A percentile compares a stretch with the other conserved stretches of the same genome.
phyloP scores from a whole-genome alignment of 53 echinoderm and acorn worm genomes.

The Arbacia lixula region DNA sequence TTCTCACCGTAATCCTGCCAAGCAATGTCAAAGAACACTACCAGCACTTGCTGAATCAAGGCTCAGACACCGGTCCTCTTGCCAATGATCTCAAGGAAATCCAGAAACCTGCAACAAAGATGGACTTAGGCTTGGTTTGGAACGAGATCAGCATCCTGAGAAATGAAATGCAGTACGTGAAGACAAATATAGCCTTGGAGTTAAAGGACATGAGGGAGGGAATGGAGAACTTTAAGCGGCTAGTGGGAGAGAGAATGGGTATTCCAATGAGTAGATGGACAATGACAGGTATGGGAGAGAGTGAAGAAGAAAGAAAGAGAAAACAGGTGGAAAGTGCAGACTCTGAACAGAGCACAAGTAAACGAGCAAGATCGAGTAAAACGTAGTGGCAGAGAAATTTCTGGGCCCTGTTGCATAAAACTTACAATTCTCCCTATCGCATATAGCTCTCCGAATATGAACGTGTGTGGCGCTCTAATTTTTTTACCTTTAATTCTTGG shows the following conservation, averaged over 20 bases:
- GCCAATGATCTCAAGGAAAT: constrained; percentile 5
- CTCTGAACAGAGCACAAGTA: not conserved
- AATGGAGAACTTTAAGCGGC: constrained; percentile 36
- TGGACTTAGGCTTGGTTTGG: constrained; percentile 40
- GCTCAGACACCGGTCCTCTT: not conserved
- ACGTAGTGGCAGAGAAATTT: no score
- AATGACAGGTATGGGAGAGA: not conserved
- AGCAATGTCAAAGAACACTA: not conserved
- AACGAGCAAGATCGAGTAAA: constrained; percentile 9
- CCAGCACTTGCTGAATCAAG: not conserved
- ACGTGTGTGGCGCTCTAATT: no score
- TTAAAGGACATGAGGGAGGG: constrained; percentile 3
- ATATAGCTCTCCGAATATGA: no score
- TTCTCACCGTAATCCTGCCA: constrained; percentile 25
- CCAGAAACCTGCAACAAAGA: not conserved
- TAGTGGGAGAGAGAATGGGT: constrained; percentile 30
- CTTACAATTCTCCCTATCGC: no score
- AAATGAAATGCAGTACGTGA: constrained; percentile 24
- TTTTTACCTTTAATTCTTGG: no score
- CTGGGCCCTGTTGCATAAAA: no score
- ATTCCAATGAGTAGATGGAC: not conserved
- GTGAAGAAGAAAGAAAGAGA: constrained; percentile 14
- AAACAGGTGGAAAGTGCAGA: not conserved
- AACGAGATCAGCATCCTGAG: constrained; percentile 32
- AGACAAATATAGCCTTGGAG: constrained; percentile 26